These are phyloP conservation scores for Melanotaenia nigrans DNA, from an alignment of 2,797 vertebrate species.

Conservation along the genomic window DNA sequence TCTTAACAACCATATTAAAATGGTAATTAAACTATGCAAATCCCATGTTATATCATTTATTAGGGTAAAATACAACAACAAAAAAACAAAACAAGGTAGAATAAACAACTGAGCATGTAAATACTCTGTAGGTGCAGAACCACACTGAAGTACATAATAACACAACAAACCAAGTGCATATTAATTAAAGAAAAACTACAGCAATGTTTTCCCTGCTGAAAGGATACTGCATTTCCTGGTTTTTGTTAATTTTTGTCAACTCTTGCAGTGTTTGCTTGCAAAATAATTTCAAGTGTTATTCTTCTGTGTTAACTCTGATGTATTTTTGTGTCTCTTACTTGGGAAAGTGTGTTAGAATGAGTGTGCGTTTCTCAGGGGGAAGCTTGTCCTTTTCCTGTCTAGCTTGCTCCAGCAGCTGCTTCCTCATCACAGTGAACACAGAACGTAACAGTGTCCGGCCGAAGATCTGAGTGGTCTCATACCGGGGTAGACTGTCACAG, in stretches of 20 bases:
- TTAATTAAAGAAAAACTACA: not conserved
- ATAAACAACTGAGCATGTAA: too few relatives aligned
- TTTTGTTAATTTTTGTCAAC: not conserved
- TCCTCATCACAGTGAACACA: constrained; percentile 96
- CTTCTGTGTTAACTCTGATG: not conserved
- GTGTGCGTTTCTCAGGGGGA: constrained; percentile 95
- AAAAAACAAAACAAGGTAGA: too few relatives aligned
- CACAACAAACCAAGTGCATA: not conserved
- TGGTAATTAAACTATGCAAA: not conserved
- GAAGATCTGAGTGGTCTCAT: constrained; percentile 97
- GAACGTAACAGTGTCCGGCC: constrained; percentile 94
- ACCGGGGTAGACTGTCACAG: constrained; percentile 96
- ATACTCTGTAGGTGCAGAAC: too few relatives aligned
- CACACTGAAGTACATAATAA: too few relatives aligned
- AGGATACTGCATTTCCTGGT: not conserved
- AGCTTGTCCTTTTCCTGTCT: constrained; percentile 98
- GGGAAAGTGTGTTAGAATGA: constrained; percentile 98
- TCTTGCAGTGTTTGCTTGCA: not conserved
- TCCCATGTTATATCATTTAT: too few relatives aligned
- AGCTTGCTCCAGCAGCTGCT: constrained; percentile 95
- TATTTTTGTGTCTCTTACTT: constrained; percentile 85
- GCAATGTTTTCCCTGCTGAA: not conserved
- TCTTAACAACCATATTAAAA: too few relatives aligned
- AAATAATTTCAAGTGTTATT: not conserved
- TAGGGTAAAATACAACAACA: too few relatives aligned